Conservation (phyloP, 2,797 vertebrate species). For the Alcedo quadribrachys region DNA sequence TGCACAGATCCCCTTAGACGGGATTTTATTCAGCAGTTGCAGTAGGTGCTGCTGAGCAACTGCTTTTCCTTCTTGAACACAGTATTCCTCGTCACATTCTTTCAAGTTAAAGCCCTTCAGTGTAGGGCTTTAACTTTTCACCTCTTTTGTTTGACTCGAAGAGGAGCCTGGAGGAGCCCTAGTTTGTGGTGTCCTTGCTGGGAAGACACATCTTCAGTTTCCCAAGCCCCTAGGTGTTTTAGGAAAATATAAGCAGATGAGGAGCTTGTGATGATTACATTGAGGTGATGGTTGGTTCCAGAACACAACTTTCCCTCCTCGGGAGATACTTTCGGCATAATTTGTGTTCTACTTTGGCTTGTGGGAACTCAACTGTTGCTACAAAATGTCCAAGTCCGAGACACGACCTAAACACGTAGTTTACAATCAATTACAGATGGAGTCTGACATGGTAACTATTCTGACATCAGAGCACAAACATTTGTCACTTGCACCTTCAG, state of each 20-base stretch:
- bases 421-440: neutral
- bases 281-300: neutral
- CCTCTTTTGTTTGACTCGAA: neutral
- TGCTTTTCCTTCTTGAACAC: neutral
- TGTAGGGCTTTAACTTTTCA: neutral
- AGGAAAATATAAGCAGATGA: rapidly evolving
- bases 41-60: neutral
- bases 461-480: neutral
- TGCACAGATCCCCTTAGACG: neutral
- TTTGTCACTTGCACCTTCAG: neutral
- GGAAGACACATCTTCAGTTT: neutral
- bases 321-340: neutral
- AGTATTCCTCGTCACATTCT: too few relatives aligned
- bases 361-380: neutral
- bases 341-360: neutral
- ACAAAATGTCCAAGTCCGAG: neutral
- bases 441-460: neutral
- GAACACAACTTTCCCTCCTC: neutral
- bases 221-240: neutral
- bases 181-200: neutral
- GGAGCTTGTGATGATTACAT: neutral
- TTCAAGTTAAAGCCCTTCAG: too few relatives aligned
- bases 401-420: neutral
- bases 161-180: neutral
- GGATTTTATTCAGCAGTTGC: neutral